These are phyloP conservation scores for Steinernema feltiae DNA, from an alignment of 1,140 invertebrate species.

Conservation along the genomic window DNA sequence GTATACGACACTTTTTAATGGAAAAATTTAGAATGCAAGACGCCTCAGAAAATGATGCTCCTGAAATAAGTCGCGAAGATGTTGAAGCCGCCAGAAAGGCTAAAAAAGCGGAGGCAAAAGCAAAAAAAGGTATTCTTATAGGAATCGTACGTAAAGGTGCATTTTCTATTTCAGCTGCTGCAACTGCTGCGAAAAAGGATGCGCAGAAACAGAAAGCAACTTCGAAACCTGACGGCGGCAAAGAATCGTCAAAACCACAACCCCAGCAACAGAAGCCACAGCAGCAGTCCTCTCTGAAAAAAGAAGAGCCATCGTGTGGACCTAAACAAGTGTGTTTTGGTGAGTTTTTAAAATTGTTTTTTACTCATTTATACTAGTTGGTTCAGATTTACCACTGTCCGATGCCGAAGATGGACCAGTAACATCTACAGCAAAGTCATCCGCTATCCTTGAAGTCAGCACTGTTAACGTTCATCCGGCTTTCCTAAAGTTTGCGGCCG, in stretches of 20 bases:
- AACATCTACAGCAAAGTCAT: not conserved
- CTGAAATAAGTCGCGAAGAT: conserved; percentile 14
- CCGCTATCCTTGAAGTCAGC: not conserved
- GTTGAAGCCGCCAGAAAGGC: conserved; percentile 12
- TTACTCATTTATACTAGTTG: not conserved
- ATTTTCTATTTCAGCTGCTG: not conserved
- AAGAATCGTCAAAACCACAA: not conserved
- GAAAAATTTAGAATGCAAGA: too few relatives aligned
- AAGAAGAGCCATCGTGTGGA: not conserved
- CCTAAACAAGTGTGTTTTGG: conserved; percentile 23
- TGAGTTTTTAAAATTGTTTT: conserved; percentile 6
- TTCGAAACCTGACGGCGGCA: not conserved
- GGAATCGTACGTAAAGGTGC: not conserved
- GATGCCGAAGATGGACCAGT: not conserved
- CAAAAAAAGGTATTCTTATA: conserved; percentile 2
- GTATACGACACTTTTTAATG: too few relatives aligned
- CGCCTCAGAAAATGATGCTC: too few relatives aligned
- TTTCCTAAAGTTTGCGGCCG: conserved; percentile 9
- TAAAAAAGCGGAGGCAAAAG: conserved; percentile 8
- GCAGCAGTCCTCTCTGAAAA: not conserved
- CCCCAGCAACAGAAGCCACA: not conserved
- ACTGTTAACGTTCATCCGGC: conserved; percentile 14
- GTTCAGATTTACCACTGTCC: not conserved
- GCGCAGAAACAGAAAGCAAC: not conserved
- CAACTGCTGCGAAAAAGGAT: conserved; percentile 1